Conservation (phyloP, 2,888 invertebrate species). For the Agrotis clavis region DNA sequence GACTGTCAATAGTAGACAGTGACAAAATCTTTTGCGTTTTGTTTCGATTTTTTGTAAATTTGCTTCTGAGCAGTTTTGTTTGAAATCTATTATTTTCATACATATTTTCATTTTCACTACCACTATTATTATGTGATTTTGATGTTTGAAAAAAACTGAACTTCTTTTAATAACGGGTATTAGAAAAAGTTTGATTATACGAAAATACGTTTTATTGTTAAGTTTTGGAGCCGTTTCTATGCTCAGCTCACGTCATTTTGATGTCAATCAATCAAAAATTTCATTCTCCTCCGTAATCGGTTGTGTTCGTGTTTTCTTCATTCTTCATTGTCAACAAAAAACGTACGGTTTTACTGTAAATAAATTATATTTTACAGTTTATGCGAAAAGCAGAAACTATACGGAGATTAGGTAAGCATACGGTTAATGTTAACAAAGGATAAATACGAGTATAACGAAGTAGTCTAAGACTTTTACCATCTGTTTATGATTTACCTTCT, state of each 20-base stretch:
- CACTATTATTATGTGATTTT: too few species aligned
- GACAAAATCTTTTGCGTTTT: slow-evolving; percentile 29
- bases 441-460: background rate
- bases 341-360: background rate
- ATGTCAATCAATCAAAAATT: slow-evolving; percentile 2
- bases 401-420: slow-evolving; percentile 21
- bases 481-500: background rate
- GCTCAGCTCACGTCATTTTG: slow-evolving; percentile 4
- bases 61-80: background rate
- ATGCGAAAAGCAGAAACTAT: background rate
- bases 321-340: background rate
- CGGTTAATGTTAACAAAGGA: too few species aligned
- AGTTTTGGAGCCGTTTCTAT: background rate
- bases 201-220: slow-evolving; percentile 22
- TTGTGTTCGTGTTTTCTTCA: background rate
- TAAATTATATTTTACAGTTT: too few species aligned
- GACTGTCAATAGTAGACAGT: background rate
- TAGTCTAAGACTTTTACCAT: background rate
- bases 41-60: slow-evolving; percentile 10
- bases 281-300: too few species aligned
- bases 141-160: too few species aligned
- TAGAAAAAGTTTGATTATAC: background rate
- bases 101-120: too few species aligned
- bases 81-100: too few species aligned
- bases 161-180: too few species aligned